A percentile compares a stretch with the other conserved stretches of the same genome.
Evolutionary conservation across 2,888 invertebrate genomes (phyloP).

Genomic region (Cyclophora punctaria): DNA sequence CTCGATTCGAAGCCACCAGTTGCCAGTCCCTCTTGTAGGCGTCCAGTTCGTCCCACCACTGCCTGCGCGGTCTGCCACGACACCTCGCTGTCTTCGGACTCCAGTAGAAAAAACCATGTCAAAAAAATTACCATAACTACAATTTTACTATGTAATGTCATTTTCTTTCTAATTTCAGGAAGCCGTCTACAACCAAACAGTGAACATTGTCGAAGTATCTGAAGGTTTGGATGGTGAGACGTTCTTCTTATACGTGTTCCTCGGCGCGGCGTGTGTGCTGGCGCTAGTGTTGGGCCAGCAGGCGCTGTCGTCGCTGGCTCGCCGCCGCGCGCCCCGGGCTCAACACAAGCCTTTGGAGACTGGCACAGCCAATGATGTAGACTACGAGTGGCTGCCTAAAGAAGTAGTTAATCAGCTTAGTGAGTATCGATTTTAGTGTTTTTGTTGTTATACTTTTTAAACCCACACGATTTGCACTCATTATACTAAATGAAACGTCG

Average conservation of each 20-base stretch:
- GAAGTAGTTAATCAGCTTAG: slow-evolving; percentile 89
- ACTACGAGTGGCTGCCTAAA: slow-evolving; percentile 98
- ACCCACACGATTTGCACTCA: no score
- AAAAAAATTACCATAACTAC: neutral
- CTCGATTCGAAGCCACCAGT: no score
- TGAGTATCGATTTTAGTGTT: slow-evolving; percentile 65
- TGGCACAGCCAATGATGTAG: slow-evolving; percentile 94
- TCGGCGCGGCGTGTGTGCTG: slow-evolving; percentile 91
- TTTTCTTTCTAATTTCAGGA: slow-evolving; percentile 74
- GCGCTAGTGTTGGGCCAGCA: slow-evolving; percentile 92
- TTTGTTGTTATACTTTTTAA: no score
- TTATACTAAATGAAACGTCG: no score
- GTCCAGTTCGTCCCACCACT: no score
- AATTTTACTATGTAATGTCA: neutral
- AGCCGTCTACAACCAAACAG: slow-evolving; percentile 98
- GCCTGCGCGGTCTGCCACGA: no score
- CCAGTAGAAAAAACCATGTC: no score
- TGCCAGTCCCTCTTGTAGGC: no score
- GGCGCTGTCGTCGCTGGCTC: slow-evolving; percentile 87
- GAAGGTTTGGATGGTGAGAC: slow-evolving; percentile 99
- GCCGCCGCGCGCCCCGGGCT: slow-evolving; percentile 77
- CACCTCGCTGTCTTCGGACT: no score
- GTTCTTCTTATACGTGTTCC: slow-evolving; percentile 96
- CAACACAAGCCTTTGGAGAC: slow-evolving; percentile 86
- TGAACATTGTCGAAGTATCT: slow-evolving; percentile 96